Evolutionary conservation across 2,113 vertebrate genomes (phyloP).

Genomic region (Lates calcarifer): DNA sequence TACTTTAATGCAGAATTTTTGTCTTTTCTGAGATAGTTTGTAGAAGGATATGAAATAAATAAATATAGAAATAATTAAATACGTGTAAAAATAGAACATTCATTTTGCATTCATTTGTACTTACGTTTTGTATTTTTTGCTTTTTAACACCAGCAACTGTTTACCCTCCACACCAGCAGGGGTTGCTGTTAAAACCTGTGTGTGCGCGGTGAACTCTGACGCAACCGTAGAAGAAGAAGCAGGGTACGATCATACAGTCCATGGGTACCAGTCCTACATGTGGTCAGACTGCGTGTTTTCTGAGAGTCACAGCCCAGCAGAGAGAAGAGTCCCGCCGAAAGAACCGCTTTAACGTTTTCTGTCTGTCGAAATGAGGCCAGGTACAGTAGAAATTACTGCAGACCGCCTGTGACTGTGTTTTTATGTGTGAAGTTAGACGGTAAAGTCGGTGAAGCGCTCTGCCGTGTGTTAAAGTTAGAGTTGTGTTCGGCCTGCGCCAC

Average conservation of each 20-base stretch:
- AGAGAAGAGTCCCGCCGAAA: background rate
- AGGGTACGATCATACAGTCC: too few relatives aligned
- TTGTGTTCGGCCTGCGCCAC: background rate
- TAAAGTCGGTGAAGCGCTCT: fast-evolving
- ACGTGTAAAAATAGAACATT: too few relatives aligned
- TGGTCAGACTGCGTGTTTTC: background rate
- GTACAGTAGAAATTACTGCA: background rate
- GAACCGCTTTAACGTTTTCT: background rate
- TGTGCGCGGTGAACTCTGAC: too few relatives aligned
- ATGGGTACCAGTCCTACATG: background rate
- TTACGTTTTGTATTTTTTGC: too few relatives aligned
- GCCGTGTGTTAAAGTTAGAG: background rate
- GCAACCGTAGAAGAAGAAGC: background rate
- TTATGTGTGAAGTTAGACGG: background rate
- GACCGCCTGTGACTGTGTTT: background rate
- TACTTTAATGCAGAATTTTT: too few relatives aligned
- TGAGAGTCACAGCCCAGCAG: background rate
- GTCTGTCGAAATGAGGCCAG: slow-evolving; percentile 6
- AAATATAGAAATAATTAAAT: too few relatives aligned
- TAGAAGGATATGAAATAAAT: too few relatives aligned
- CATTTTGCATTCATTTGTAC: too few relatives aligned
- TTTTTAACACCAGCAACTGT: too few relatives aligned
- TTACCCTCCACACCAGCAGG: too few relatives aligned
- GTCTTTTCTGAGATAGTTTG: too few relatives aligned
- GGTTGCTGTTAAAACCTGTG: too few relatives aligned